Percentiles rank a stretch among this genome's conserved stretches.
These are phyloP conservation scores for Lutjanus argentimaculatus DNA, from an alignment of 2,797 vertebrate genomes.

Conservation along the genomic window DNA sequence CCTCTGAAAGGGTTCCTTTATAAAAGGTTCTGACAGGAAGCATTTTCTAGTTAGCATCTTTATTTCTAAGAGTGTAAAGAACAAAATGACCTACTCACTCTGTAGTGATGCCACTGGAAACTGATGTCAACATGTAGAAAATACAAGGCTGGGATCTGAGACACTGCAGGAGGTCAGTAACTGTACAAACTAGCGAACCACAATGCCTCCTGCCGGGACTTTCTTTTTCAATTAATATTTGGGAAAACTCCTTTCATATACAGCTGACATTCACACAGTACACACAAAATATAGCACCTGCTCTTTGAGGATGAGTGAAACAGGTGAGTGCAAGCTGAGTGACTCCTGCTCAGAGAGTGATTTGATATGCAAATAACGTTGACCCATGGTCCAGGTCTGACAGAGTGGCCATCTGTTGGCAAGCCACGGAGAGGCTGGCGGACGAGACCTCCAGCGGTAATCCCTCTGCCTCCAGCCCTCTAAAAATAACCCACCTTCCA, in stretches of 20 bases:
- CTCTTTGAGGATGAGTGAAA: constrained; percentile 51
- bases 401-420: constrained; percentile 80
- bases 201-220: background rate
- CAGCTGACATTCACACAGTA: background rate
- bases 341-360: constrained; percentile 62
- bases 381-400: constrained; percentile 73
- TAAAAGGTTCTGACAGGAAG: too few species aligned
- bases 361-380: constrained; percentile 81
- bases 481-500: constrained; percentile 62
- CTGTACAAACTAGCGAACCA: background rate
- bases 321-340: constrained; percentile 65
- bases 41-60: too few species aligned
- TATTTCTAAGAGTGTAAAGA: background rate
- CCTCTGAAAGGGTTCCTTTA: too few species aligned
- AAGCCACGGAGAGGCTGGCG: constrained; percentile 60
- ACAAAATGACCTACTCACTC: background rate
- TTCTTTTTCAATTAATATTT: constrained; percentile 5
- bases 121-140: constrained; percentile 1
- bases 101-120: constrained; percentile 20
- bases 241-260: background rate
- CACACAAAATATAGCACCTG: constrained; percentile 13
- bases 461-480: constrained; percentile 51
- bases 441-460: constrained; percentile 61
- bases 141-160: constrained; percentile 1
- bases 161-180: background rate